Percentiles rank a stretch among this genome's conserved stretches.
These are phyloP conservation scores for Heliconius ismenius DNA, from an alignment of 2,888 invertebrate species.

Conservation along the genomic window DNA sequence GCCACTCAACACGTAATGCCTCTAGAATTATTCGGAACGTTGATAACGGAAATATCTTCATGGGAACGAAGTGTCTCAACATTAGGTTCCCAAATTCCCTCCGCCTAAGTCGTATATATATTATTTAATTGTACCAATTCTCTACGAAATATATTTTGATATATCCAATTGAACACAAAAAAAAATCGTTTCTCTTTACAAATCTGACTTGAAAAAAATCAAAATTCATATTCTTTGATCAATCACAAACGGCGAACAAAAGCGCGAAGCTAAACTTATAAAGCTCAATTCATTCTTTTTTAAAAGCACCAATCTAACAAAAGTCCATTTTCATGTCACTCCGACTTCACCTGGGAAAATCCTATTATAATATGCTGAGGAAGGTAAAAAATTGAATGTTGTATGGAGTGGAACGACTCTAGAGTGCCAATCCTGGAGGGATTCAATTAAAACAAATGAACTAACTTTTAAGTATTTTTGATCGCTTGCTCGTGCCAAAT, in stretches of 20 bases:
- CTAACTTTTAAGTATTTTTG: slow-evolving; percentile 6
- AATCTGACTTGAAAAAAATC: background rate
- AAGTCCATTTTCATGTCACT: background rate
- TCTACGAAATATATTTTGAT: background rate
- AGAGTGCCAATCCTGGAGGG: background rate
- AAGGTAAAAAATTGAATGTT: background rate
- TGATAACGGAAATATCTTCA: no score
- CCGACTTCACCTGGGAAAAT: background rate
- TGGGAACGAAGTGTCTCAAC: no score
- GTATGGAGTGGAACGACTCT: background rate
- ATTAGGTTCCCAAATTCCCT: no score
- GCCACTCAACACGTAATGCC: no score
- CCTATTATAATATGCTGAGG: slow-evolving; percentile 6
- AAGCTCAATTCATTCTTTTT: background rate
- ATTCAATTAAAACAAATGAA: slow-evolving; percentile 1
- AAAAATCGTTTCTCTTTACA: background rate
- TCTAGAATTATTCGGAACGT: no score
- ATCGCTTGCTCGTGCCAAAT: background rate
- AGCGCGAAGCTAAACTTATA: background rate
- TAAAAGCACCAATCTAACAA: slow-evolving; percentile 6
- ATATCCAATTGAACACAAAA: background rate
- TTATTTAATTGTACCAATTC: background rate
- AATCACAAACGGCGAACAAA: slow-evolving; percentile 6
- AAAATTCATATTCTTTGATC: slow-evolving; percentile 5
- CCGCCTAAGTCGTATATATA: no score